Evolutionary conservation across 2,888 invertebrate genomes (phyloP).

Genomic region (Cybosia mesomella): DNA sequence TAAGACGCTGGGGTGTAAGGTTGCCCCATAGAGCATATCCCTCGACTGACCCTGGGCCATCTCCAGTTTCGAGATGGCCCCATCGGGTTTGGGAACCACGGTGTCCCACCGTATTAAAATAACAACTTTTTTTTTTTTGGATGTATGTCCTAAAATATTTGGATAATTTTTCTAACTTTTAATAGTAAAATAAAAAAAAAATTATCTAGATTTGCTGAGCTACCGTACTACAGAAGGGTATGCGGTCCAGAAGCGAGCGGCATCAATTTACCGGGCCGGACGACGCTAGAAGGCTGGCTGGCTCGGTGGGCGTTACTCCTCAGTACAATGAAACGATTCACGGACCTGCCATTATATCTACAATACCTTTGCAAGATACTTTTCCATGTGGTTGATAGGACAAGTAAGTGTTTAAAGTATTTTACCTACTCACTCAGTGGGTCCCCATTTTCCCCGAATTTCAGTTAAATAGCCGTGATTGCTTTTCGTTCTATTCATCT

Average conservation of each 20-base stretch:
- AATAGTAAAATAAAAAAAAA: too few species aligned
- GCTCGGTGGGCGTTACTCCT: slow-evolving; percentile 89
- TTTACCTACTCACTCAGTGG: not conserved
- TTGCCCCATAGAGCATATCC: too few species aligned
- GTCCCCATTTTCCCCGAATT: not conserved
- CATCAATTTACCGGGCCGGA: slow-evolving; percentile 75
- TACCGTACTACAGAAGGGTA: slow-evolving; percentile 79
- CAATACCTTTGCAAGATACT: slow-evolving; percentile 91
- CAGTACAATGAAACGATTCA: slow-evolving; percentile 79
- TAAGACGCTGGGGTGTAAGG: too few species aligned
- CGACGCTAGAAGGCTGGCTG: slow-evolving; percentile 90
- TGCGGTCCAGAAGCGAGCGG: slow-evolving; percentile 81
- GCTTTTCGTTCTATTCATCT: not conserved
- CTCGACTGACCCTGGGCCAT: too few species aligned
- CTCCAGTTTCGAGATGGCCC: too few species aligned
- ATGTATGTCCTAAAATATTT: too few species aligned
- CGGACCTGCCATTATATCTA: slow-evolving; percentile 91
- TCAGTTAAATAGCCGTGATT: not conserved
- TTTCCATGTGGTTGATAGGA: slow-evolving; percentile 90
- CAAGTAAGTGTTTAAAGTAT: slow-evolving; percentile 80
- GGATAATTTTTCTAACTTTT: too few species aligned
- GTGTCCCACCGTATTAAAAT: too few species aligned
- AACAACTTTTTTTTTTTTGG: too few species aligned
- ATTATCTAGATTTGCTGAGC: slow-evolving; percentile 72
- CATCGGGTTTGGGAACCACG: too few species aligned